These are phyloP conservation scores for Drosophila kikkawai DNA, from an alignment of 1,140 invertebrate species.

Conservation along the genomic window DNA sequence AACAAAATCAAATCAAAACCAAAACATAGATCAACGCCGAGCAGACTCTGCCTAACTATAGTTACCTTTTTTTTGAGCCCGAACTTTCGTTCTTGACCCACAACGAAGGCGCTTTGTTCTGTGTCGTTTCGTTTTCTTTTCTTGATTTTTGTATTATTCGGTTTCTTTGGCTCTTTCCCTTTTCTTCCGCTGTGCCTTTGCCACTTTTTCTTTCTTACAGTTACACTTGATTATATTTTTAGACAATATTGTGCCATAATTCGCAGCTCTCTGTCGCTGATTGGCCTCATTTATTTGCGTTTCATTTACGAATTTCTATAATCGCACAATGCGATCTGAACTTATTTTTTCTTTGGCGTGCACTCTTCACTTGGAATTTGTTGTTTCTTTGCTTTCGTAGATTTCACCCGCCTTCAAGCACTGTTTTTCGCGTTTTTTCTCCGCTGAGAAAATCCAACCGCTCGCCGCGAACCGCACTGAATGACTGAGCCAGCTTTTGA, in stretches of 20 bases:
- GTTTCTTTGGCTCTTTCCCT: slow-evolving; percentile 18
- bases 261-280: slow-evolving; percentile 53
- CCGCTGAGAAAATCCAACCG: slow-evolving; percentile 50
- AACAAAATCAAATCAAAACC: slow-evolving; percentile 16
- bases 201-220: slow-evolving; percentile 69
- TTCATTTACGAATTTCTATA: slow-evolving; percentile 57
- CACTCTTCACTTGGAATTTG: slow-evolving; percentile 46
- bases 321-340: slow-evolving; percentile 37
- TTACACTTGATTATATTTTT: slow-evolving; percentile 55
- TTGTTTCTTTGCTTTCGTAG: slow-evolving; percentile 51
- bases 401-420: slow-evolving; percentile 69
- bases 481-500: slow-evolving; percentile 59
- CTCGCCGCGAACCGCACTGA: slow-evolving; percentile 58
- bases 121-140: slow-evolving; percentile 16
- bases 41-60: background rate
- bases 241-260: slow-evolving; percentile 65
- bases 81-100: slow-evolving; percentile 57
- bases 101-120: slow-evolving; percentile 46
- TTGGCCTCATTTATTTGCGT: slow-evolving; percentile 72
- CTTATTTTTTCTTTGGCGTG: slow-evolving; percentile 58
- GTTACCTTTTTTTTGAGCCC: slow-evolving; percentile 37
- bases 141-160: slow-evolving; percentile 1
- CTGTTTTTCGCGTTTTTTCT: slow-evolving; percentile 33
- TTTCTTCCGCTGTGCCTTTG: slow-evolving; percentile 11
- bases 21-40: slow-evolving; percentile 1